phyloP scores from a whole-genome alignment of 2,797 vertebrate species.

The Lepus townsendii region DNA sequence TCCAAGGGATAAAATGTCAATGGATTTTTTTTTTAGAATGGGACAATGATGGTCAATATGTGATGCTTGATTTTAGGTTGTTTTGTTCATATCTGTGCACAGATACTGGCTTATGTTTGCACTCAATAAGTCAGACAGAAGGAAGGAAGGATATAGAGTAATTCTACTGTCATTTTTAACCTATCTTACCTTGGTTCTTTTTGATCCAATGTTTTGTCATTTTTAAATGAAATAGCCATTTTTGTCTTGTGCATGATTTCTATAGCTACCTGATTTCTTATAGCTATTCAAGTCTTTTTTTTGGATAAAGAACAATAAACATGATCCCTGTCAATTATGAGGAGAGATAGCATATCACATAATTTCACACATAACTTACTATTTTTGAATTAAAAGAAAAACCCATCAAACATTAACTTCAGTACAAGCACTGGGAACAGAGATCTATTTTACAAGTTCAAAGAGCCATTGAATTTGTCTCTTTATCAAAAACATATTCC shows the following conservation, averaged over 20 bases:
- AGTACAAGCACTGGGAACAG: not conserved
- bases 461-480: not conserved
- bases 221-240: not conserved
- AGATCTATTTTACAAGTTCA: not conserved
- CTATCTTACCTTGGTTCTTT: not conserved
- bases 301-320: slow-evolving; percentile 41
- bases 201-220: too few relatives aligned
- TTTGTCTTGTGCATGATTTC: not conserved
- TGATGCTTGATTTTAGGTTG: not conserved
- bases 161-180: not conserved
- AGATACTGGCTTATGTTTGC: not conserved
- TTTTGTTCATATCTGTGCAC: not conserved
- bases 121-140: not conserved
- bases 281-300: slow-evolving; percentile 31
- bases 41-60: not conserved
- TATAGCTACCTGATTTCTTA: not conserved
- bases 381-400: slow-evolving; percentile 30
- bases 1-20: not conserved
- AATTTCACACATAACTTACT: slow-evolving; percentile 26
- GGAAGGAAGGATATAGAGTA: not conserved
- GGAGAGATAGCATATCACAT: not conserved
- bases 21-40: not conserved
- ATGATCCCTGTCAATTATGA: not conserved
- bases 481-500: not conserved
- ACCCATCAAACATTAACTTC: not conserved